Evolutionary conservation across 1,140 invertebrate species (phyloP), one percentile per base, ranked within the genome.

Genomic region (Sycophila sp.): DNA sequence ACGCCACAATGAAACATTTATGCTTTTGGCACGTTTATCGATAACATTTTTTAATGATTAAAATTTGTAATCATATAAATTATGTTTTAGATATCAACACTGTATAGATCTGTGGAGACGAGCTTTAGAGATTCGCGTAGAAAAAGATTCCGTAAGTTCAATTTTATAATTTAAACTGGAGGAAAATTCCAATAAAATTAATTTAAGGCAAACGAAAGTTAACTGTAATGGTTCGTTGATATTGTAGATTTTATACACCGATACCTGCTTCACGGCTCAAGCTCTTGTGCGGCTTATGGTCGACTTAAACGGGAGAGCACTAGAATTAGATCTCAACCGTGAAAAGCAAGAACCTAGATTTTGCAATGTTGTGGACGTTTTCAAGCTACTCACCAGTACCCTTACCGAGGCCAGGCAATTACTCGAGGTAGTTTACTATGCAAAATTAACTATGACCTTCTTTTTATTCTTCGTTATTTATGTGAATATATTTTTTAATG

Each of bases 101-200:
- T 96, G 94, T 81, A 93, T 96, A 68, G 92, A 95, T 84, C 85
- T 96, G 17, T 96, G 94, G 94, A 87, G 88, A 68, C 90, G 94
- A 83, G 92, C 93, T 30, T 85, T 96, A 17, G 90, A 94, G 81
- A 90, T 94, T 59, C 87, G 93, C 73, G 91, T 95, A 6, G 88
- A 90, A 75, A 94, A 92, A 83, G 93, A 93, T 86, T 91, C 91
- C 19, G 89, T 94, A 78, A 65, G 79, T 78, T 64, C n/a, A 19
- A 10, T 58, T 17, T 32, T 13, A 30, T 15, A 32, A 2, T 34
- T 15, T 58, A 34, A 42, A 3, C 4, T 63, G n/a, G n/a, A n/a
- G n/a, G n/a, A n/a, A n/a, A n/a, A n/a, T n/a, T n/a, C n/a, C n/a
- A n/a, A n/a, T n/a, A n/a, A n/a, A n/a, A n/a, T n/a, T n/a, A n/a